A percentile compares a stretch with the other conserved stretches of the same genome.
phyloP scores from a whole-genome alignment of 2,888 invertebrate species.

The Hypomecis punctinalis region DNA sequence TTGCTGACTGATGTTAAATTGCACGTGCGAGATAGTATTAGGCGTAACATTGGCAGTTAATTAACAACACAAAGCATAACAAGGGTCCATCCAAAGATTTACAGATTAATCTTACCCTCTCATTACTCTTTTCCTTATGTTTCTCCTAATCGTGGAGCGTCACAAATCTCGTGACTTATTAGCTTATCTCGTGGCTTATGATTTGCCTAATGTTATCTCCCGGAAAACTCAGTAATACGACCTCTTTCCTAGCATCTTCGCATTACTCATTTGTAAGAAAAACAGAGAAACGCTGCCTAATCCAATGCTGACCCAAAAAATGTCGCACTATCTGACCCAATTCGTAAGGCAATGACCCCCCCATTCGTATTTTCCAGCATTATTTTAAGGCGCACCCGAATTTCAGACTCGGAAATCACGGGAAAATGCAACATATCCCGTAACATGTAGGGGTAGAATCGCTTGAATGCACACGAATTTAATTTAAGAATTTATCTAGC shows the following conservation, averaged over 20 bases:
- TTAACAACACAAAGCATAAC: too few relatives aligned
- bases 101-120: neutral
- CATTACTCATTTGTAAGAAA: slow-evolving; percentile 70
- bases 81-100: too few relatives aligned
- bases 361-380: slow-evolving; percentile 62
- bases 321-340: slow-evolving; percentile 76
- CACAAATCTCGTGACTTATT: slow-evolving; percentile 11
- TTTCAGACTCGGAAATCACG: slow-evolving; percentile 49
- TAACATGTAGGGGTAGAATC: slow-evolving; percentile 52
- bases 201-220: slow-evolving; percentile 28
- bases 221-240: slow-evolving; percentile 40
- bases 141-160: neutral
- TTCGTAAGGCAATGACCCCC: slow-evolving; percentile 70
- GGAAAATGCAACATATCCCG: slow-evolving; percentile 51
- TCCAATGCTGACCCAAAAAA: slow-evolving; percentile 69
- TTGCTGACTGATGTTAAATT: too few relatives aligned
- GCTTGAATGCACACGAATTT: slow-evolving; percentile 59
- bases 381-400: slow-evolving; percentile 74
- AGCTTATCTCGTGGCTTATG: slow-evolving; percentile 10
- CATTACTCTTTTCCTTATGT: neutral
- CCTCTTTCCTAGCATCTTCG: slow-evolving; percentile 43
- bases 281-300: slow-evolving; percentile 55
- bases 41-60: too few relatives aligned
- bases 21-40: too few relatives aligned
- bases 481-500: slow-evolving; percentile 82